These are phyloP conservation scores for Neodiprion lecontei DNA, from an alignment of 1,140 invertebrate species.

Conservation along the genomic window DNA sequence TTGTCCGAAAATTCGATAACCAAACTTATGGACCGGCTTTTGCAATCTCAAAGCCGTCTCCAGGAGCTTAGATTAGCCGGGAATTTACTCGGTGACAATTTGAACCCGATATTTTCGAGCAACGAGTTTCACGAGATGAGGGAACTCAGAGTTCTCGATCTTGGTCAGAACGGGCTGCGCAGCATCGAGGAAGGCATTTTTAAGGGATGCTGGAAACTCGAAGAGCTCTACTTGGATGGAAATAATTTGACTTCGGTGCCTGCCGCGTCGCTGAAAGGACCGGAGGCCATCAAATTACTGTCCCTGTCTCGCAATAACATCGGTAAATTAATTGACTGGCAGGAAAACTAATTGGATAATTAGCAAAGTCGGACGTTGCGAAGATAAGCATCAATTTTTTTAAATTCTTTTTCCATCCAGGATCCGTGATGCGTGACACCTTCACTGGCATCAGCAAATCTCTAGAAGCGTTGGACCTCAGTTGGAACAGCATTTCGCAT, in stretches of 20 bases:
- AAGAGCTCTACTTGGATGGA: slow-evolving; percentile 81
- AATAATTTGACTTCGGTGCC: slow-evolving; percentile 81
- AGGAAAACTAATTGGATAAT: not conserved
- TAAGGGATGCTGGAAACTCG: slow-evolving; percentile 78
- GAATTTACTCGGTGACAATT: slow-evolving; percentile 85
- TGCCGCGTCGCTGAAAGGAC: slow-evolving; percentile 79
- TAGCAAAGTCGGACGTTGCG: not conserved
- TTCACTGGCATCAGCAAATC: slow-evolving; percentile 68
- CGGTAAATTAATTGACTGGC: slow-evolving; percentile 63
- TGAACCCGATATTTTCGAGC: slow-evolving; percentile 89
- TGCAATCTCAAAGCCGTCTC: slow-evolving; percentile 71
- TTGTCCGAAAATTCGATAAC: slow-evolving; percentile 82
- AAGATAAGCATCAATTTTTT: slow-evolving; percentile 12
- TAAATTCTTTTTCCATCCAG: slow-evolving; percentile 60
- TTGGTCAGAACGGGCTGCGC: slow-evolving; percentile 79
- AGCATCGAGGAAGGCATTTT: slow-evolving; percentile 85
- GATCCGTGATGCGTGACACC: slow-evolving; percentile 67
- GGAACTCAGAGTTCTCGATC: slow-evolving; percentile 75
- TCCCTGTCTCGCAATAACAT: slow-evolving; percentile 82
- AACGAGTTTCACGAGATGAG: slow-evolving; percentile 81
- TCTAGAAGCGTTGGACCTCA: slow-evolving; percentile 77
- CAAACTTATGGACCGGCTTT: slow-evolving; percentile 78
- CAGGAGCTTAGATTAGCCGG: slow-evolving; percentile 76
- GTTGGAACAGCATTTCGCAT: slow-evolving; percentile 74
- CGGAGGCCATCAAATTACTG: slow-evolving; percentile 72